Conservation (phyloP, 2,888 invertebrate genomes). For the Helobdella robusta region DNA sequence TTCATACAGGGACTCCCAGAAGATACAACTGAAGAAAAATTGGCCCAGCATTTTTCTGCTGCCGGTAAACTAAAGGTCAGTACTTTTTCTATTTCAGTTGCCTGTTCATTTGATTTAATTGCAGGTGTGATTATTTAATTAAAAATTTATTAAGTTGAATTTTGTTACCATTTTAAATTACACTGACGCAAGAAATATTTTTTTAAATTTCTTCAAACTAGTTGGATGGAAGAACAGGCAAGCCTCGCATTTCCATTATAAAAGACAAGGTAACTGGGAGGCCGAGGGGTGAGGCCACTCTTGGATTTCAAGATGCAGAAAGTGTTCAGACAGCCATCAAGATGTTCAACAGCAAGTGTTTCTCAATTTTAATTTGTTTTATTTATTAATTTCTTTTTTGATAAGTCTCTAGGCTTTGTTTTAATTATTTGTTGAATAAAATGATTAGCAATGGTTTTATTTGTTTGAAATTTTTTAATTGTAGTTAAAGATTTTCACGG, state of each 20-base stretch:
- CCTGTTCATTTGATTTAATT: not conserved
- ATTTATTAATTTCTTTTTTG: too few species aligned
- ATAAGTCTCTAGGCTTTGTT: too few species aligned
- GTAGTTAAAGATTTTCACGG: constrained; percentile 65
- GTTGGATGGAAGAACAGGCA: constrained; percentile 85
- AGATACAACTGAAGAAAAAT: constrained; percentile 72
- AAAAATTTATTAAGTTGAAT: not conserved
- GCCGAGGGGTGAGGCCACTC: constrained; percentile 93
- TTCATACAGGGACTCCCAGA: constrained; percentile 87
- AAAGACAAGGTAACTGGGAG: constrained; percentile 85
- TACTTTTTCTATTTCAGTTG: not conserved
- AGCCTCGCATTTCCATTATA: constrained; percentile 94
- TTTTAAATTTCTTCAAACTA: constrained; percentile 46
- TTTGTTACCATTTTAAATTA: not conserved
- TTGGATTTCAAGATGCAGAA: constrained; percentile 88
- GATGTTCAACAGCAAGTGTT: constrained; percentile 75
- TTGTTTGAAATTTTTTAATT: too few species aligned
- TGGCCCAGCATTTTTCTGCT: constrained; percentile 80
- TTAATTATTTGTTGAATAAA: too few species aligned
- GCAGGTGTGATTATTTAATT: not conserved
- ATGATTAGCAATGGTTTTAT: too few species aligned
- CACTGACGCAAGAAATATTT: not conserved
- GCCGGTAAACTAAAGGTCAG: constrained; percentile 90
- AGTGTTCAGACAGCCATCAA: constrained; percentile 90
- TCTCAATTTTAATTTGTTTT: too few species aligned